phyloP scores from a whole-genome alignment of 2,797 vertebrate genomes.

The Babyrousa celebensis region DNA sequence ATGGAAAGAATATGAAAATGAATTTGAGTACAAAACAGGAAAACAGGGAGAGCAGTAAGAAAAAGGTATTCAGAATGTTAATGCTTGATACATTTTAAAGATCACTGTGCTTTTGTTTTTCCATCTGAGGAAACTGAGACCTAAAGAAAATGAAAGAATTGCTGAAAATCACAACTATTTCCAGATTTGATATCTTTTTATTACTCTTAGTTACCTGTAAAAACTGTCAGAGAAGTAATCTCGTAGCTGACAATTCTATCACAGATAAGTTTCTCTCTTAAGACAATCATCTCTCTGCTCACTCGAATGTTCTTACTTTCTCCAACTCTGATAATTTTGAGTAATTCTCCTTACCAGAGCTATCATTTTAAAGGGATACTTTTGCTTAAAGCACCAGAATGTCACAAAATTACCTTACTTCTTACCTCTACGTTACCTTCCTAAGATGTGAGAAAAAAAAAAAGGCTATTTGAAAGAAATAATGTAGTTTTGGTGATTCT shows the following conservation, averaged over 20 bases:
- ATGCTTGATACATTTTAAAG: conserved; percentile 49
- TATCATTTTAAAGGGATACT: background rate
- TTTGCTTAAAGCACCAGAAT: background rate
- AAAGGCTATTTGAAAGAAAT: conserved; percentile 9
- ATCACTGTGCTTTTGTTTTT: conserved; percentile 32
- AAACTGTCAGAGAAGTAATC: background rate
- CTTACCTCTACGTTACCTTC: background rate
- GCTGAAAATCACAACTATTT: conserved; percentile 1
- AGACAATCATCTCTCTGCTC: background rate
- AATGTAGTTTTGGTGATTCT: background rate
- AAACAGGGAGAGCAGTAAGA: background rate
- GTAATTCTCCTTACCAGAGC: background rate
- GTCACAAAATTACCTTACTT: background rate
- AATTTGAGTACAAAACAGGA: background rate
- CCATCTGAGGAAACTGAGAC: background rate
- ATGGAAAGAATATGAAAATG: background rate
- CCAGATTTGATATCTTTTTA: background rate
- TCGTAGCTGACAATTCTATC: background rate
- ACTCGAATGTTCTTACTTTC: background rate
- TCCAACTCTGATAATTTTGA: conserved; percentile 13
- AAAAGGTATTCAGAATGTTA: conserved; percentile 17
- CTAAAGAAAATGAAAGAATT: background rate
- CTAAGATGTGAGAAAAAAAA: background rate
- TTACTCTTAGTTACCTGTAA: background rate
- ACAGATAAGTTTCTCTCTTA: conserved; percentile 9